These are phyloP conservation scores for Penaeus monodon DNA, from an alignment of 2,888 invertebrate genomes.

Conservation along the genomic window DNA sequence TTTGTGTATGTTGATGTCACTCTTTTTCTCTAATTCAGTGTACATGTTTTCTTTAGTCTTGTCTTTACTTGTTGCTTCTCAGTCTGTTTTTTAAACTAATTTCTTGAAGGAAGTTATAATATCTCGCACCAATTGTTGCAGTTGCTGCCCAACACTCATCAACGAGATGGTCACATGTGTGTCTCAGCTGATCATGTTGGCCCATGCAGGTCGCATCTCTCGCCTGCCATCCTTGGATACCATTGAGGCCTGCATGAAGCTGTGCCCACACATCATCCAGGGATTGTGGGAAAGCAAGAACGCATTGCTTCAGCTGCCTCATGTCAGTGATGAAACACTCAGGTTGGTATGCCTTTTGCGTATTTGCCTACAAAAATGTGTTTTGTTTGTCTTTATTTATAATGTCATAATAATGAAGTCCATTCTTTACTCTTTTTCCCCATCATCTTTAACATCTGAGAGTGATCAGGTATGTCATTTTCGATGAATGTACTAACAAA, in stretches of 20 bases:
- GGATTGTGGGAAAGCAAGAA: constrained; percentile 95
- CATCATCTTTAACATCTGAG: not conserved
- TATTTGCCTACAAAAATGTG: too few relatives aligned
- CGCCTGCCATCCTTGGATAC: constrained; percentile 90
- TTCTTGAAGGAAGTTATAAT: not conserved
- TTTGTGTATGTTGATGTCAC: too few relatives aligned
- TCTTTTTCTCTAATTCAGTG: too few relatives aligned
- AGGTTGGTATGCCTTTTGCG: constrained; percentile 24
- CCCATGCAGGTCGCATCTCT: constrained; percentile 86
- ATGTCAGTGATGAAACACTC: constrained; percentile 73
- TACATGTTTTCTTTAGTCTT: not conserved
- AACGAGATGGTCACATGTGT: constrained; percentile 98
- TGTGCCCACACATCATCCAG: constrained; percentile 97
- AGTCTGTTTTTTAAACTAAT: not conserved
- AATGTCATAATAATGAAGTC: not conserved
- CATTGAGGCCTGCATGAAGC: constrained; percentile 96
- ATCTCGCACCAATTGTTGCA: constrained; percentile 67
- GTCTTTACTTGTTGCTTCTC: not conserved
- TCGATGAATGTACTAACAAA: not conserved
- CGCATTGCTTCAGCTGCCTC: constrained; percentile 95
- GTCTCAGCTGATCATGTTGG: constrained; percentile 91
- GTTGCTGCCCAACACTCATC: constrained; percentile 93
- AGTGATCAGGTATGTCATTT: not conserved
- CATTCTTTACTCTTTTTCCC: constrained; percentile 52
- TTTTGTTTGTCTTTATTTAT: too few relatives aligned